Evolutionary conservation across 2,888 invertebrate species (phyloP), one percentile per base, ranked within the genome.

Genomic region (Leptopilina drosophilae): DNA sequence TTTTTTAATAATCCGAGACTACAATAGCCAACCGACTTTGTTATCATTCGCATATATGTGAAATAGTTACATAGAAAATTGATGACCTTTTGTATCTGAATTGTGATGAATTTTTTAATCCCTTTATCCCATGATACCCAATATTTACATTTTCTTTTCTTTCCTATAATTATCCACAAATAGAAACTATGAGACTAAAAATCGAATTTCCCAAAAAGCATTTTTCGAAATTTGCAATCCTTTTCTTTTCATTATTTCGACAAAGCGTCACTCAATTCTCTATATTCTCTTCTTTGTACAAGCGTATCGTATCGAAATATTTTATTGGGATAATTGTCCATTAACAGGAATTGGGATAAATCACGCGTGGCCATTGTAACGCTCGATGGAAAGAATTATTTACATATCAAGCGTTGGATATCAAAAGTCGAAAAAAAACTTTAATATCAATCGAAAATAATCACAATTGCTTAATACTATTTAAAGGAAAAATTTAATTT

Each of bases 301-400:
- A 82, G 42, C 42, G 42, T 77, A 80, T 77, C 78, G 78, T 84
- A 84, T 84, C 84, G 77, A 81, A 83, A 77, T 66, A 82, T 78
- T 82, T 73, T 26, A 33, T 56, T 73, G 26, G 49, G 26, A 69
- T 15, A 49, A 76, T 69, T 80, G 81, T 42, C 82, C 81, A 73
- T 20, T 33, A 56, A 80, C 26, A 62, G 12, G 12, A 49, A 49
- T 12, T 5, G 62, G 78, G 78, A 80, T 76, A 81, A 77, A 49
- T 77, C 65, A 78, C 82, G 75, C 76, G 49, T 84, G 87, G 88
- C 86, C 85, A 88, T 88, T 88, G 87, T 85, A 33, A 89, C 81
- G 84, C 87, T 88, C 87, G 84, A 86, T 88, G 82, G 78, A 85
- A 84, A 84, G 83, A 81, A 84, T 80, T 82, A 82, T 85, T 82